phyloP scores from a whole-genome alignment of 1,140 invertebrate species.

The Lordiphosa stackelbergi region DNA sequence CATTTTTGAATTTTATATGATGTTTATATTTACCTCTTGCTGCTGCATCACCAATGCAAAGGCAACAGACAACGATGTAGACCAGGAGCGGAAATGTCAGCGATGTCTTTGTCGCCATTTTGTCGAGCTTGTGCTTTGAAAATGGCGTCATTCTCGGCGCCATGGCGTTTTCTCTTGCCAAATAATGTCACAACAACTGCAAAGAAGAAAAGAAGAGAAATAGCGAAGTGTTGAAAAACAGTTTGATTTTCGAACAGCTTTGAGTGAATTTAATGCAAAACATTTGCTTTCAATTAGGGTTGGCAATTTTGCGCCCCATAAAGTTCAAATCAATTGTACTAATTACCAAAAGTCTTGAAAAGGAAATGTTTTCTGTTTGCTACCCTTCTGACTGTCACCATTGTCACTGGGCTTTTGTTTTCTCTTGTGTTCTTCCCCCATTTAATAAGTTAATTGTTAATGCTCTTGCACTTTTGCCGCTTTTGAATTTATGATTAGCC shows the following conservation, averaged over 20 bases:
- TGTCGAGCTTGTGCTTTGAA: constrained; percentile 51
- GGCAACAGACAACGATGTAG: constrained; percentile 45
- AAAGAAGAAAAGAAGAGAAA: constrained; percentile 25
- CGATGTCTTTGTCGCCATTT: constrained; percentile 63
- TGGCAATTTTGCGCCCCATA: constrained; percentile 63
- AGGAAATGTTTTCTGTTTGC: neutral
- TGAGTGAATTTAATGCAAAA: constrained; percentile 41
- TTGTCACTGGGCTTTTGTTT: constrained; percentile 10
- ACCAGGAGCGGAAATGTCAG: constrained; percentile 31
- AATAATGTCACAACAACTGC: constrained; percentile 71
- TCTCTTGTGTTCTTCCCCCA: constrained; percentile 24
- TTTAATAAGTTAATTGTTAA: constrained; percentile 76
- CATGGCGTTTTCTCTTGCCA: constrained; percentile 68
- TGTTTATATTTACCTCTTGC: constrained; percentile 62
- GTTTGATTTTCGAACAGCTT: constrained; percentile 43
- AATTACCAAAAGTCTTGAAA: constrained; percentile 50
- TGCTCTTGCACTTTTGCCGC: constrained; percentile 64
- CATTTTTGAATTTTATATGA: constrained; percentile 7
- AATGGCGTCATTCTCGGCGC: constrained; percentile 72
- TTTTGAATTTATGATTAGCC: constrained; percentile 72
- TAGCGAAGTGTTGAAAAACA: constrained; percentile 54
- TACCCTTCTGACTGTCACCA: constrained; percentile 33
- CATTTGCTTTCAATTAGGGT: constrained; percentile 66
- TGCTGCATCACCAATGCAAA: constrained; percentile 64
- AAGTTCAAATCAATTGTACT: constrained; percentile 75